phyloP scores from a whole-genome alignment of 2,797 vertebrate species.

The Malurus leucopterus region DNA sequence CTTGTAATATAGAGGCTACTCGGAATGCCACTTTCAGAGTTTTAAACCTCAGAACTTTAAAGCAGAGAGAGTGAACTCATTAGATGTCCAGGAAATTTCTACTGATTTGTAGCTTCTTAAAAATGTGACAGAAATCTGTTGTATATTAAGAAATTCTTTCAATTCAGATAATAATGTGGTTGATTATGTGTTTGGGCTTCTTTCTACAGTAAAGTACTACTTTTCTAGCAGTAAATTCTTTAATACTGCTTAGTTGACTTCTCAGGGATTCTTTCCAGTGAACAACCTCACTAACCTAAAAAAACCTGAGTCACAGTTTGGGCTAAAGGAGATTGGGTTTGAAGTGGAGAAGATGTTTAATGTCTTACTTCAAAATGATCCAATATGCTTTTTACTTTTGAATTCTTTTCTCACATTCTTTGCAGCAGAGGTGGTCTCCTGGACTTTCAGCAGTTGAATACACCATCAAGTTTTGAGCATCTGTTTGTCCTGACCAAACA shows the following conservation, averaged over 20 bases:
- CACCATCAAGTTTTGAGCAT: neutral
- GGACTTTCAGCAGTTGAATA: neutral
- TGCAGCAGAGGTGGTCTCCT: neutral
- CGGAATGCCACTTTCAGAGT: neutral
- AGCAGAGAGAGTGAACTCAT: neutral
- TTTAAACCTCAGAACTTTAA: neutral
- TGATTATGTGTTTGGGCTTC: neutral
- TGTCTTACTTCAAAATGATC: neutral
- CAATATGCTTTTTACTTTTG: neutral
- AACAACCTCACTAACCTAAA: neutral
- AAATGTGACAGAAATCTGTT: neutral
- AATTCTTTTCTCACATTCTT: neutral
- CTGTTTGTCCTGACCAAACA: neutral
- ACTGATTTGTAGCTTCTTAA: neutral
- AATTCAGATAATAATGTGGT: neutral
- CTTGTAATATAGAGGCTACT: neutral
- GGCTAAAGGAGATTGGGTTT: neutral
- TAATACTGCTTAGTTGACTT: neutral
- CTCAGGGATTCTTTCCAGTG: neutral
- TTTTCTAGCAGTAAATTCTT: neutral
- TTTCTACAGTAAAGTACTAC: neutral
- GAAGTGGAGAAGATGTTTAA: neutral
- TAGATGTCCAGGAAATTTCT: neutral
- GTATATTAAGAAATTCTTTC: neutral
- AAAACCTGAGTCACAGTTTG: neutral